Evolutionary conservation across 2,113 vertebrate genomes (phyloP).

Genomic region (Cephalopholis sonnerati): DNA sequence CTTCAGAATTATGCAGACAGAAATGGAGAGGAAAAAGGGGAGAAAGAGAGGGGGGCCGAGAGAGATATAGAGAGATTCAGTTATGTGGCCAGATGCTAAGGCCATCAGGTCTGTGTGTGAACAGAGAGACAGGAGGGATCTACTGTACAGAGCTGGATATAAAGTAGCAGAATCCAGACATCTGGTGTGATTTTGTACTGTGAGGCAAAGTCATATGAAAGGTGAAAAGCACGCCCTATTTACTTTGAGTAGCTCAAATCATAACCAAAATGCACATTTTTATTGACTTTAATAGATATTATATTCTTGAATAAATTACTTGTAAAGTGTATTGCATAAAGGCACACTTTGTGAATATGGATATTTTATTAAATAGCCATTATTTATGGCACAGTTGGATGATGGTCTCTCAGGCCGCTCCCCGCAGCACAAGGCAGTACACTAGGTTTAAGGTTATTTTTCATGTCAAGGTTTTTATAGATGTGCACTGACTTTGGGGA

Average conservation of each 20-base stretch:
- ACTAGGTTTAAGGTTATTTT: conserved; percentile 20
- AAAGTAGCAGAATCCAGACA: conserved; percentile 59
- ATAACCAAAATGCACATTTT: conserved; percentile 16
- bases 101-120: conserved; percentile 67
- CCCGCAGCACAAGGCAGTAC: conserved; percentile 2
- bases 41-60: not conserved
- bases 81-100: conserved; percentile 76
- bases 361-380: not conserved
- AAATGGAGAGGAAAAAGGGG: conserved; percentile 35
- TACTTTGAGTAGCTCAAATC: not conserved
- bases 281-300: conserved; percentile 1
- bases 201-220: conserved; percentile 16
- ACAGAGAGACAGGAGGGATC: conserved; percentile 54
- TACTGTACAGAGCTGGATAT: conserved; percentile 58
- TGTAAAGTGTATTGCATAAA: not conserved
- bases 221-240: not conserved
- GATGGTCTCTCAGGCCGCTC: not conserved
- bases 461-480: conserved; percentile 49
- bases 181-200: conserved; percentile 46
- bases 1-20: conserved; percentile 56
- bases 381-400: not conserved
- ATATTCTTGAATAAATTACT: not conserved
- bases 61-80: conserved; percentile 44
- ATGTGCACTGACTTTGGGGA: conserved; percentile 48
- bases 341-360: not conserved